These are phyloP conservation scores for Drosophila bifasciata DNA, from an alignment of 1,140 invertebrate genomes.

Conservation along the genomic window DNA sequence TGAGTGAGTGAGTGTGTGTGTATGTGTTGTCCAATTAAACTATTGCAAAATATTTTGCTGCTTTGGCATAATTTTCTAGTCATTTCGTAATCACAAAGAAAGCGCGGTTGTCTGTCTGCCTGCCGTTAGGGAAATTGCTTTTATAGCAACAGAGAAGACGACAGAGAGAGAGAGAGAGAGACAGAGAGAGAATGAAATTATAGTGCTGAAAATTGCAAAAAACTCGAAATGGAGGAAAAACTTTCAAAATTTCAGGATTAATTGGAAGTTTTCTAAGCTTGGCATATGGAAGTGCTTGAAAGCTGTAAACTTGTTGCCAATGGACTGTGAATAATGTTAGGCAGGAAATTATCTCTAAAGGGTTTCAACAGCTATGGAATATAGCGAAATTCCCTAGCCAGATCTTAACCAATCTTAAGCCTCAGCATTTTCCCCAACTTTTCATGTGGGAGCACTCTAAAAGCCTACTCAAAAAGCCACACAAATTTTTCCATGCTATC, in stretches of 20 bases:
- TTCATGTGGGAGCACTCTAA: too few species aligned
- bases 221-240: constrained; percentile 25
- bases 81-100: constrained; percentile 64
- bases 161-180: background rate
- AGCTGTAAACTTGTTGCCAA: background rate
- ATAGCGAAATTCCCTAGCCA: too few species aligned
- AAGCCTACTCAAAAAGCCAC: constrained; percentile 3
- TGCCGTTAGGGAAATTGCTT: constrained; percentile 55
- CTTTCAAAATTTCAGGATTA: constrained; percentile 1
- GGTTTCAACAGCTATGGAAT: too few species aligned
- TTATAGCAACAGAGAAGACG: constrained; percentile 13
- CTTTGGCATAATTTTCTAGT: constrained; percentile 44
- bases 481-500: constrained; percentile 31
- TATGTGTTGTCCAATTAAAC: constrained; percentile 65
- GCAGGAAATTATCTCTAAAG: too few species aligned
- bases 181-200: constrained; percentile 17
- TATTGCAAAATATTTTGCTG: constrained; percentile 58
- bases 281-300: too few species aligned
- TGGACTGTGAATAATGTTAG: too few species aligned
- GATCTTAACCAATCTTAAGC: background rate
- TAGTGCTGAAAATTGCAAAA: constrained; percentile 13
- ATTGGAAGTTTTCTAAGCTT: too few species aligned
- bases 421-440: background rate
- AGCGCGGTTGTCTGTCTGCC: constrained; percentile 37
- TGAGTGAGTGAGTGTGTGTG: too few species aligned